Evolutionary conservation across 2,888 invertebrate species (phyloP), one percentile per base, ranked within the genome.

Genomic region (Andricus quercusramuli): DNA sequence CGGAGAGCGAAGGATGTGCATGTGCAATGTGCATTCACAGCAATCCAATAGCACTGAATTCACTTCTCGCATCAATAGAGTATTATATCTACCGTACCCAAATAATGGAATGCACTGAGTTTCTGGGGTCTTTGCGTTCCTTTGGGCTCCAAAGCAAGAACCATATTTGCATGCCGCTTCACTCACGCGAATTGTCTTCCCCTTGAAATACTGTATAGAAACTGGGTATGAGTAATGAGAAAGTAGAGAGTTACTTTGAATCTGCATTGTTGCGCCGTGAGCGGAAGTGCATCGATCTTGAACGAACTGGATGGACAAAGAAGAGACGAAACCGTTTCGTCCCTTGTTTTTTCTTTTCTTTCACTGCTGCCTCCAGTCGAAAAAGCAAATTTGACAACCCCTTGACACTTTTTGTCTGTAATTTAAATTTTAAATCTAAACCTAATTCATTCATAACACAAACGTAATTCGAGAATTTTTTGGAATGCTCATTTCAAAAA

Each of bases 191-290:
- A 86, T 85, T 83, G 81, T 82, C 82, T 83, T 82, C 79, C 32
- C 83, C 81, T 67, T 80, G 80, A 78, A 83, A 83, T 80, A 79
- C 83, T 79, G 77, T 82, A 83, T 81, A 80, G 83, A 83, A 70
- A 79, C 81, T 79, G 76, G 78, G 82, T 83, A 85, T 86, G 85
- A 86, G 83, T 85, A 86, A 86, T 86, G 85, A 84, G 85, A 86
- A 85, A 85, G 86, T 85, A 62, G 83, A 83, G 84, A 84, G 84
- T 82, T 83, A 85, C 85, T 84, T 85, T 81, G 83, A 83, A 85
- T 83, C 83, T 83, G 78, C 83, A 86, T 86, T 85, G 83, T 84
- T 68, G 78, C 68, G 15, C 79, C 79, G 65, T 37, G 70, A 79
- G 41, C 83, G 84, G 81, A 82, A 82, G 80, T 82, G 76, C 82